phyloP scores from a whole-genome alignment of 1,140 invertebrate genomes.

The Prorops nasuta region DNA sequence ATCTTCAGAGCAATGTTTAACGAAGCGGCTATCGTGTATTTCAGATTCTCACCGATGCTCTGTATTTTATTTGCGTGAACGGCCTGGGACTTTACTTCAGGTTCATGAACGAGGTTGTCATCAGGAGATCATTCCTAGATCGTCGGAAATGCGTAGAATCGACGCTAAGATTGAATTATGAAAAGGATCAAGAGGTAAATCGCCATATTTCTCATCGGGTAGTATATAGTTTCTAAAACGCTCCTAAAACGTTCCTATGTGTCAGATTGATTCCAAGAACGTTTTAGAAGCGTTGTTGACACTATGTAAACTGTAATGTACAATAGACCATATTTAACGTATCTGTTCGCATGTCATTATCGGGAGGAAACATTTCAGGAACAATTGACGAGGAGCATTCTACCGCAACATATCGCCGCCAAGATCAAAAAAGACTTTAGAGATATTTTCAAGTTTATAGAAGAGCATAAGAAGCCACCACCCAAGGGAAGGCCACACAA shows the following conservation, averaged over 20 bases:
- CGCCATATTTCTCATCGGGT: not conserved
- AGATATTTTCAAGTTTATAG: conserved; percentile 66
- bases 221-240: conserved; percentile 3
- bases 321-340: too few species aligned
- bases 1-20: not conserved
- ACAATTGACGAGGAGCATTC: conserved; percentile 80
- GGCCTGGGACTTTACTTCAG: conserved; percentile 81
- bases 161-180: conserved; percentile 75
- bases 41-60: conserved; percentile 71
- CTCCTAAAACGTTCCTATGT: not conserved
- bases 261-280: too few species aligned
- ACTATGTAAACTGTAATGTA: not conserved
- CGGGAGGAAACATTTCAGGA: too few species aligned
- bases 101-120: conserved; percentile 83
- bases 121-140: conserved; percentile 83
- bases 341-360: too few species aligned
- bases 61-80: conserved; percentile 78
- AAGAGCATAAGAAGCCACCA: conserved; percentile 48
- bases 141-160: conserved; percentile 82
- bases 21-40: conserved; percentile 36
- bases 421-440: conserved; percentile 75
- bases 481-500: conserved; percentile 60
- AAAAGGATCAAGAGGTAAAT: conserved; percentile 79
- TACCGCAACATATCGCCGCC: conserved; percentile 81
- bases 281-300: not conserved